Percentiles rank a stretch among this genome's conserved stretches.
phyloP scores from a whole-genome alignment of 2,888 invertebrate species.

The Erebia epiphron region DNA sequence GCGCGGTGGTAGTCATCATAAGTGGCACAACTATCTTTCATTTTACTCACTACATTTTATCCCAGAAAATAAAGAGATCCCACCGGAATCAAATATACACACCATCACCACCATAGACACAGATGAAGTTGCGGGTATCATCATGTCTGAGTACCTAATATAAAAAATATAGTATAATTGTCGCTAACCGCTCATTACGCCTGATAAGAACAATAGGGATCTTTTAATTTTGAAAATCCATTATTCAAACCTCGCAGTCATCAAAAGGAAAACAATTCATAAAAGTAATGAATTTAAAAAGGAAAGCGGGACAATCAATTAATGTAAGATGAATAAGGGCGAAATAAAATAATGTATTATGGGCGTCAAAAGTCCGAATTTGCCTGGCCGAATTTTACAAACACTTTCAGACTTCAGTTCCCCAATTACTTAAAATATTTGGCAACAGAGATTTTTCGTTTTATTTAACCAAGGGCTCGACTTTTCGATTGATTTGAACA shows the following conservation, averaged over 20 bases:
- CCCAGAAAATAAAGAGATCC: too few species aligned
- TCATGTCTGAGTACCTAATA: too few species aligned
- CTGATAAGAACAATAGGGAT: conserved; percentile 2
- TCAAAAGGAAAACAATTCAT: conserved; percentile 32
- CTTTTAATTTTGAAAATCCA: conserved; percentile 25
- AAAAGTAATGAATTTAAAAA: conserved; percentile 37
- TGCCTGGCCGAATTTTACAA: conserved; percentile 66
- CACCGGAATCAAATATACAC: too few species aligned
- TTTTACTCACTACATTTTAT: too few species aligned
- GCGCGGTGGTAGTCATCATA: too few species aligned
- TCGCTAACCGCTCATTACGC: neutral
- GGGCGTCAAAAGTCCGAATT: conserved; percentile 50
- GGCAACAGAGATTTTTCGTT: conserved; percentile 76
- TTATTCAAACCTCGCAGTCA: conserved; percentile 40
- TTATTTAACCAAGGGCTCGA: conserved; percentile 81
- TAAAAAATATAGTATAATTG: neutral
- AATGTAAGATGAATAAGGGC: conserved; percentile 31
- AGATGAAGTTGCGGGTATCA: too few species aligned
- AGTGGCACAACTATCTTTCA: too few species aligned
- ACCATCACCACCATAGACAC: too few species aligned
- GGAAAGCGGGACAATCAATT: conserved; percentile 49
- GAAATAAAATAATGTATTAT: conserved; percentile 47
- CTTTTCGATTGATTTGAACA: conserved; percentile 80
- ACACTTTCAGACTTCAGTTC: conserved; percentile 76
- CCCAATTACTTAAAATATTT: conserved; percentile 80